Base-by-base conservation (phyloP, 1,140 invertebrate genomes). In the Brachionus rotundiformis region DNA sequence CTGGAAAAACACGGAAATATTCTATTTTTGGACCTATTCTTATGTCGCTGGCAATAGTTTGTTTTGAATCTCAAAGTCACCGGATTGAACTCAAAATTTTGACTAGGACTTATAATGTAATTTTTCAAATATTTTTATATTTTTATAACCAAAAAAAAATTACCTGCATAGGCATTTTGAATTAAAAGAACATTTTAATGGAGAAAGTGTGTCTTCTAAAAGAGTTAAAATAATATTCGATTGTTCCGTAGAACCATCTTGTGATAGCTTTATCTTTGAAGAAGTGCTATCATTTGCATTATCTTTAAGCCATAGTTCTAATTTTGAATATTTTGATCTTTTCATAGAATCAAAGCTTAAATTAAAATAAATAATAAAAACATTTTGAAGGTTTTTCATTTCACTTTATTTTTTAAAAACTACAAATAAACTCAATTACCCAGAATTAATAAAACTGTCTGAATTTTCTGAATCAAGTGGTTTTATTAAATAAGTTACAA, bases 281-380 rank as follows among this genome's bases (percentile, higher is more conserved):
- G 76, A 16, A 49, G 8, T 29, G 29, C 8, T 59, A 10, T 79
- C 76, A 19, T 8, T 59, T 10, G 47, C n/a, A 59, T 59, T 63
- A 49, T 63, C 76, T 16, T 79, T 79, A 16, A 79, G 27, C 76
- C 76, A 79, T 10, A 79, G n/a, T 41, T 79, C 76, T 39, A 79
- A 39, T 79, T 79, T 79, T 10, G 47, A 59, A 19, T 16, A 33
- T 39, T 79, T 79, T n/a, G 76, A 54, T 59, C 76, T 33, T 79
- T 63, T 63, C n/a, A 23, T 25, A 10, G 68, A 44, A 44, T 73
- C 68, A 25, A 25, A 25, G n/a, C 23, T 41, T 25, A 39, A 41
- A 13, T n/a, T n/a, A n/a, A n/a, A n/a, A n/a, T n/a, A n/a, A n/a
- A n/a, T n/a, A n/a, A n/a, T n/a, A n/a, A n/a, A n/a, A n/a, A n/a